Base-by-base conservation (phyloP, 2,888 invertebrate species). In the Phortica okadai region DNA sequence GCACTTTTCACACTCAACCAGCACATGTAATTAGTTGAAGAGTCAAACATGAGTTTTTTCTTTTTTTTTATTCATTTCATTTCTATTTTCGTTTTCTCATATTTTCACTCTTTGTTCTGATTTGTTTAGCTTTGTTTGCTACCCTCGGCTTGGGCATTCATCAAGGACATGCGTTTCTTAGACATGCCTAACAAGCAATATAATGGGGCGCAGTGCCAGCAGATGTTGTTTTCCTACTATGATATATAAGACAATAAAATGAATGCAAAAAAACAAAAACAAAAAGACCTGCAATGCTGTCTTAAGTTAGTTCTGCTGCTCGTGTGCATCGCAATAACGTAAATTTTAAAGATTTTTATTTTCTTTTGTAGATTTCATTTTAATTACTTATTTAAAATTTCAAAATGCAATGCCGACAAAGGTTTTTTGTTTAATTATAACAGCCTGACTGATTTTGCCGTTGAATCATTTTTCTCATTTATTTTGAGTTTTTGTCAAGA, bases 1-100 rank as follows among this genome's bases (percentile, higher is more conserved):
- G 42, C 69, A n/a, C 44, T 50, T 50, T 50, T 50, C 14, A 50
- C 50, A 50, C 10, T 6, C 0, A 11, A 50, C 50, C 10, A 14
- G 33, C 74, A 67, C 83, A 84, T 82, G 85, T 84, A 88, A 88
- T 88, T 88, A 88, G 82, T 85, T 79, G 82, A 85, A 88, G 84
- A 85, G 88, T 82, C 79, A 33, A 81, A 79, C 80, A 82, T 79
- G 82, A 84, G 82, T 83, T 76, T 45, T 70, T 21, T 45, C 41
- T 66, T 41, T 7, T 33, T 2, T 66, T 41, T 42, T 41, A 66
- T 42, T 50, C 62, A 44, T 66, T 14, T 21, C 44, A 41, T 75
- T 75, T 70, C 59, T 70, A 44, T 58, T 58, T 42, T 5, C 16
- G 25, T 1, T 64, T 74, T 74, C 44, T 56, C 16, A 14, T 54